Percentiles rank a stretch among this genome's conserved stretches.
These are phyloP conservation scores for Nasonia giraulti DNA, from an alignment of 1,140 invertebrate species.

Conservation along the genomic window DNA sequence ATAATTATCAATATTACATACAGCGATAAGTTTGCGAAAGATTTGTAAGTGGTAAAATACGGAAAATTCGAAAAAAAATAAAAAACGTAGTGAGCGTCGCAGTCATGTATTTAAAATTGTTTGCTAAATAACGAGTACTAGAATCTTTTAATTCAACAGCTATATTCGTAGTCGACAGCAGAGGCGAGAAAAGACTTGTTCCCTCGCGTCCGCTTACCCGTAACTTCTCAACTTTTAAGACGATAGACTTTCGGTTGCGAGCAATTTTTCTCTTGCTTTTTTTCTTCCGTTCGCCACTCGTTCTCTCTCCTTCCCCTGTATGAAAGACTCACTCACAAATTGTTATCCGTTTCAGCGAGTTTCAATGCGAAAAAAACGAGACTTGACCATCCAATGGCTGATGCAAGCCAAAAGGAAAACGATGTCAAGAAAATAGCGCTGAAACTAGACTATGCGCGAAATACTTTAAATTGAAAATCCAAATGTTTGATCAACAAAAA, in stretches of 20 bases:
- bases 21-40: too few relatives aligned
- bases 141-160: background rate
- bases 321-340: background rate
- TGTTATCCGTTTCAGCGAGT: background rate
- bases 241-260: conserved; percentile 3
- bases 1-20: too few relatives aligned
- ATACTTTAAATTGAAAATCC: too few relatives aligned
- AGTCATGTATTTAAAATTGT: too few relatives aligned
- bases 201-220: conserved; percentile 2
- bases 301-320: background rate
- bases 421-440: background rate
- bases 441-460: too few relatives aligned
- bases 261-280: background rate
- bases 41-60: too few relatives aligned
- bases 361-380: background rate
- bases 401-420: background rate
- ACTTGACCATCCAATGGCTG: conserved; percentile 1
- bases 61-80: too few relatives aligned
- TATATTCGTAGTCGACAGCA: conserved; percentile 34
- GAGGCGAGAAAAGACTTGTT: conserved; percentile 26
- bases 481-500: too few relatives aligned
- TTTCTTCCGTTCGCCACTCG: background rate
- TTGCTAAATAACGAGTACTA: too few relatives aligned
- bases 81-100: too few relatives aligned
- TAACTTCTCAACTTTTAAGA: conserved; percentile 34